Evolutionary conservation across 2,113 vertebrate species (phyloP), one percentile per base, ranked within the genome.

Genomic region (Anseranas semipalmata): DNA sequence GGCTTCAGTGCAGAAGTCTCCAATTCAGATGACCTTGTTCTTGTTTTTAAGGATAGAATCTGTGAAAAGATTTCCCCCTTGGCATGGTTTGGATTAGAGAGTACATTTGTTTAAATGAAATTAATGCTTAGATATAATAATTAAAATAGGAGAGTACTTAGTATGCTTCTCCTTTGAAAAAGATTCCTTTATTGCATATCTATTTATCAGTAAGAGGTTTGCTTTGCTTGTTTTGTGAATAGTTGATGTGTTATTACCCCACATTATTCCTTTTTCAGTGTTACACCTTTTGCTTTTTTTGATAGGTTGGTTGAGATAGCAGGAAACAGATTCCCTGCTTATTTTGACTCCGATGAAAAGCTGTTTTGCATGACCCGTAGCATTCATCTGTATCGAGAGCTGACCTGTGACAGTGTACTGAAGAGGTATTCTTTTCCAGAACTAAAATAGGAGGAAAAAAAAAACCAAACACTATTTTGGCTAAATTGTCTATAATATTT

Each of bases 281-380:
- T 62, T 65, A 33, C 65, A 25, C 25, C 6, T 85, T 89, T 52
- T 96, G 20, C 6, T 7, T 71, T 71, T 48, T 2, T 59, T 66
- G 3, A 70, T 59, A 99, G 98, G 91, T 89, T 99, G 92, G 58
- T 99, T 71, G 98, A 99, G 95, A 98, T 99, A 32, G 98, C 99
- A 93, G 97, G 96, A 95, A 97, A 90, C 82, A 97, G 98, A 72
- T 98, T 98, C 81, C 98, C 98, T 39, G 5, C 94, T 39, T 98
- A 98, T 62, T 99, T 98, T 97, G 96, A 96, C 56, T 96, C 73
- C 0, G 96, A 98, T 95, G 98, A 98, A 97, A 98, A 98, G 32
- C 89, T 99, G 62, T 89, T 98, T 95, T 95, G 92, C 90, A 98
- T 98, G 98, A 98, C 98, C 19, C 65, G 85, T 50, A 98, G 96